Evolutionary conservation across 2,113 vertebrate species (phyloP), one percentile per base, ranked within the genome.

Genomic region (Sisor rabdophorus): DNA sequence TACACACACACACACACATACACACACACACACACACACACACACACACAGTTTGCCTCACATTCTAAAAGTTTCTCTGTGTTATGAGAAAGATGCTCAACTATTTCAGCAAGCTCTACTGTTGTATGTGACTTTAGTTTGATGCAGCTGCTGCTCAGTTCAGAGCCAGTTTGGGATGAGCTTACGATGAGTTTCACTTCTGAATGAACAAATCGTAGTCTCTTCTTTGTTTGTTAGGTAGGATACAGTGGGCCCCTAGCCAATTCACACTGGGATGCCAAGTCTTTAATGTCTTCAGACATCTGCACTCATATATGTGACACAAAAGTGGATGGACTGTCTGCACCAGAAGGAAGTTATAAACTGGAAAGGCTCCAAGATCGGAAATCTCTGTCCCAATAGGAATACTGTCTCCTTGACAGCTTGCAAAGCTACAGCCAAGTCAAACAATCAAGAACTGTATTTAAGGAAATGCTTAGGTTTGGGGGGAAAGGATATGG

Each of bases 271-370:
- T 56, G 48, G 50, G 52, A 68, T 1, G 3, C 74, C 32, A 48
- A 55, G 63, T 56, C 17, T 65, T 76, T 48, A 71, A 24, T 71
- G 76, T 67, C 55, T 47, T 36, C 65, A 82, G 79, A 83, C 78
- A 81, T 91, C 89, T 88, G 89, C 90, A 88, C 89, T 87, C 61
- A 75, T 79, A 53, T 32, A 61, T 63, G 69, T 75, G 77, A 79
- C 54, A 72, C 32, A 40, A 68, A 65, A 76, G 90, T 79, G 85
- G 84, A 70, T 61, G 79, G 84, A 88, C 83, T 92, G 87, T 91
- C 88, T 75, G 87, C 90, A 91, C 88, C 86, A 92, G 91, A 91
- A 91, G 91, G 91, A 92, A 91, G 90, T 91, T 90, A 88, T 92
- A 91, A 91, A 91, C 80, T 75, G 68, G 83, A 87, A 83, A 87